Base-by-base conservation (phyloP, 1,140 invertebrate species). In the Atopsyche davidsoni region DNA sequence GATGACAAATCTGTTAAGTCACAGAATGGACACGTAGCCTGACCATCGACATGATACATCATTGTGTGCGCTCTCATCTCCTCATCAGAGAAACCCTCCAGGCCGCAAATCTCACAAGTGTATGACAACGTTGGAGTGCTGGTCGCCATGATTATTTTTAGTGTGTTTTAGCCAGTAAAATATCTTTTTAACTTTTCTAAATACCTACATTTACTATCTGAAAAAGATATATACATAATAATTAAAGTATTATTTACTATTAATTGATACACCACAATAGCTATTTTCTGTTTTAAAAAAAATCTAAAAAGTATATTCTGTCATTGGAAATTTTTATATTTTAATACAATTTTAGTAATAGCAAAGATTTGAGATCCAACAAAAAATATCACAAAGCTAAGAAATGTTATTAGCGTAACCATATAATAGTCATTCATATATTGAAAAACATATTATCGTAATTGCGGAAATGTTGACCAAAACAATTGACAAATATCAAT, bases 61-160 rank as follows among this genome's bases (percentile, higher is more conserved):
- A 85, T 70, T 51, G 86, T 86, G 65, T 92, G 89, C 16, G 78
- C 73, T 55, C 86, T 73, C 80, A 92, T 86, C 57, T 85, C 82
- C 38, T 86, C 83, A 58, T 89, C 86, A 25, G 79, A 82, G 38
- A 90, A 76, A 23, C 83, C 85, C 58, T 87, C 84, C 40, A 82
- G 74, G 9, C 87, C 87, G 66, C 88, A 92, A 49, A 90, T 85
- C 66, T 90, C 85, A 67, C 88, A 92, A 24, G 81, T 73, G 59
- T 73, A 73, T 0, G 71, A 69, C 46, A 71, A 70, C n/a, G 65
- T 57, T 2, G 56, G 56, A 3, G 47, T 53, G 13, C 32, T 52
- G 31, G 56, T 44, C 1, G 51, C 51, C 56, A 58, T 58, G 11
- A 28, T 28, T 9, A 9, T 28, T n/a, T 28, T 9, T 28, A 28